Base-by-base conservation (phyloP, 1,140 invertebrate genomes). In the Drosophila carrolli region DNA sequence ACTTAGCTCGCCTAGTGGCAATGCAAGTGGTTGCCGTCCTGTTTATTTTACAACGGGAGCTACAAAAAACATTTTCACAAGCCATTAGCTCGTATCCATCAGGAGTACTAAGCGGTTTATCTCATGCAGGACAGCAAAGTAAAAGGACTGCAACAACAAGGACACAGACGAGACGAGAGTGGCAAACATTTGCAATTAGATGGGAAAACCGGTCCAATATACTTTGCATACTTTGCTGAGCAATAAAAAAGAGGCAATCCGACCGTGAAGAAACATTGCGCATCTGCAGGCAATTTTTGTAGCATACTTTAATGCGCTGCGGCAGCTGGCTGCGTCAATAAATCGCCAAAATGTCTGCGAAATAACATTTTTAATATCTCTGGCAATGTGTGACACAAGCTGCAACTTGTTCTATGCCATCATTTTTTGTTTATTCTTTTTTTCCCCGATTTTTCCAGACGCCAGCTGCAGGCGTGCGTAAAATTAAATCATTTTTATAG, bases 401-500 rank as follows among this genome's bases (percentile, higher is more conserved):
- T 71, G 68, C 5, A 37, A 58, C 65, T 71, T 40, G 9, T 48
- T 23, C 35, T 70, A 55, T 23, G 35, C 48, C 48, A 68, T 46
- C 41, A 56, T 56, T 70, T 23, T 19, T 58, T 73, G 53, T 74
- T 65, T 57, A 44, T 57, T 57, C 44, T 68, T 55, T 50, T 56
- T 56, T 44, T 19, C 13, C 13, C 6, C 13, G 11, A 4, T 68
- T 48, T 59, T 71, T 44, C 53, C 29, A 56, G 43, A 35, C 44
- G 37, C 6, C 41, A 7, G n/a, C 50, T 16, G 70, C 75, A 81
- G 70, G 68, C 75, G 72, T 82, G 79, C 75, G 78, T 72, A 66
- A 88, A 86, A 88, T 88, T 88, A 86, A 86, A 86, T 86, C 83
- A 86, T 88, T 86, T 86, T 86, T 88, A 86, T 83, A 62, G 78